Evolutionary conservation across 2,113 vertebrate species (phyloP).

Genomic region (Xiphias gladius): DNA sequence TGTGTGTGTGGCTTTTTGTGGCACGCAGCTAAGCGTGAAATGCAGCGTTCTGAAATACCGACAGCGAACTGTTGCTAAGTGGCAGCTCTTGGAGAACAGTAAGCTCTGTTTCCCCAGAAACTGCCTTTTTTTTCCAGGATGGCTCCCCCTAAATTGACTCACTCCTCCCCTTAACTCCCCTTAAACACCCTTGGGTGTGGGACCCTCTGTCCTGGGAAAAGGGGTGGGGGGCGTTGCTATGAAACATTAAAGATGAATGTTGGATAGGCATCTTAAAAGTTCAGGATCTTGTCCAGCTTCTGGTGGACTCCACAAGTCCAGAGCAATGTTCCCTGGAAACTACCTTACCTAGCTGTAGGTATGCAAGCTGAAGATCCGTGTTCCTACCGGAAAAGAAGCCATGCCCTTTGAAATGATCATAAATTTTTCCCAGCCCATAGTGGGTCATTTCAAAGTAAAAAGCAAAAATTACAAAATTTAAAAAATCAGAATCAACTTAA

Average conservation of each 20-base stretch:
- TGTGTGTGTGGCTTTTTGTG: constrained; percentile 30
- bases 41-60: constrained; percentile 64
- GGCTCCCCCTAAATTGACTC: constrained; percentile 58
- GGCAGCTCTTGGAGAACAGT: constrained; percentile 69
- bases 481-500: no score
- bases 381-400: background rate
- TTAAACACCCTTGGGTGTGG: constrained; percentile 60
- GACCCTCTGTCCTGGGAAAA: constrained; percentile 77
- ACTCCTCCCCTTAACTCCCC: constrained; percentile 35
- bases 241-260: constrained; percentile 72
- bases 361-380: background rate
- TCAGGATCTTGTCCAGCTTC: constrained; percentile 65
- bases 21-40: constrained; percentile 48
- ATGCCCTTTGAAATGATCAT: constrained; percentile 34
- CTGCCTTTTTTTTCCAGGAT: constrained; percentile 68
- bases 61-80: constrained; percentile 77
- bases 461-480: background rate
- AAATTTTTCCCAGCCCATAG: background rate
- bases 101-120: constrained; percentile 75
- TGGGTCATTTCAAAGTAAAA: background rate
- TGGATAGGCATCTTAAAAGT: constrained; percentile 76
- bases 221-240: constrained; percentile 72
- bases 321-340: constrained; percentile 34
- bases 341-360: constrained; percentile 21
- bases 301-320: constrained; percentile 42